A percentile compares a stretch with the other conserved stretches of the same genome.
Conservation (phyloP, 2,113 vertebrate genomes). For the Ptyas mucosa region DNA sequence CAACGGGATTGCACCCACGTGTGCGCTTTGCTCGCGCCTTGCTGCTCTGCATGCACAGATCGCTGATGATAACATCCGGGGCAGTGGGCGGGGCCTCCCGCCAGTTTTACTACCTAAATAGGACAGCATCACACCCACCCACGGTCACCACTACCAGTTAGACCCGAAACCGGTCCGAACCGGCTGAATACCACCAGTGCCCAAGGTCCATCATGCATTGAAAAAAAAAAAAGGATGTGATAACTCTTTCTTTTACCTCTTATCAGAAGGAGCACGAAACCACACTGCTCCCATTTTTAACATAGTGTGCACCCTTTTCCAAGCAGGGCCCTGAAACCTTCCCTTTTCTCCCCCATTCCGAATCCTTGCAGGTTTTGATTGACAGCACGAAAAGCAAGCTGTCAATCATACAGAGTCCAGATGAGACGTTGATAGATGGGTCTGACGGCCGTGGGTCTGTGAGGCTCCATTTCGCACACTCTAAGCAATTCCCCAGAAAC, state of each 20-base stretch:
- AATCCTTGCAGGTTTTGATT: neutral
- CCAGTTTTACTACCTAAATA: no score
- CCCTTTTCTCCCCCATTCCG: no score
- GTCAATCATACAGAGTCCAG: accelerated
- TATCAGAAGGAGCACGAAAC: neutral
- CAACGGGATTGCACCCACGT: no score
- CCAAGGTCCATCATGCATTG: neutral
- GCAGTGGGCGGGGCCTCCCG: no score
- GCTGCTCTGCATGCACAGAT: no score
- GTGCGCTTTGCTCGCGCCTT: no score
- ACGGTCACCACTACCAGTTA: no score
- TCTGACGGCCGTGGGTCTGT: neutral
- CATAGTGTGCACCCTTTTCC: accelerated
- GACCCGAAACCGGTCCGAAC: no score
- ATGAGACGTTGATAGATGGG: neutral
- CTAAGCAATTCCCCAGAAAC: neutral
- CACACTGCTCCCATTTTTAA: neutral
- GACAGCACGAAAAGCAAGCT: neutral
- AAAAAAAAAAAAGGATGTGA: neutral
- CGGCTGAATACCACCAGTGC: no score
- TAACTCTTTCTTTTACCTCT: neutral
- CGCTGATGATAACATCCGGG: no score
- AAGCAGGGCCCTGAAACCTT: neutral
- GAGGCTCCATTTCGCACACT: neutral
- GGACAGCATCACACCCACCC: no score